Base-by-base conservation (phyloP, 2,797 vertebrate species). In the Champsocephalus esox region DNA sequence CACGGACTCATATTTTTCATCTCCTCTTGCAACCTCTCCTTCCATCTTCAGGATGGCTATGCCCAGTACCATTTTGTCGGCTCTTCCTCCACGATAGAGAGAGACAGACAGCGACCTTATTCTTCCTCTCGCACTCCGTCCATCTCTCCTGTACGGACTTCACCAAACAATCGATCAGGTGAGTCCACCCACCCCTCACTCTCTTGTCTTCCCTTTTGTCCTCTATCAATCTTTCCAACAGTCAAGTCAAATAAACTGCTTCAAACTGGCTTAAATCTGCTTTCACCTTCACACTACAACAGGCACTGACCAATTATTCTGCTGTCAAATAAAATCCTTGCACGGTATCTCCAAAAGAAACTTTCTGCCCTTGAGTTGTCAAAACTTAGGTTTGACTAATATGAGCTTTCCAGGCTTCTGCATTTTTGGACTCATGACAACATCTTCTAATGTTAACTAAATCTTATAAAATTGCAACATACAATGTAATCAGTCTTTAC, bases 131-230 rank as follows among this genome's bases (percentile, higher is more conserved):
- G 98, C 74, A 99, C 98, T 13, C 98, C 98, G 56, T 99, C 98
- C 90, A 97, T 99, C 94, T 99, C 98, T 85, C 98, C 98, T 0
- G 97, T 99, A 83, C 95, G 98, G 75, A 97, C 96, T 79, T 99
- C 98, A 54, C 98, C 98, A 17, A 99, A 99, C 95, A 99, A 99
- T 93, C 97, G 98, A 92, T 99, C 98, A 95, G 98, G 98, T 99
- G 94, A 96, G 95, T 79, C 38, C 5, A 10, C 16, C n/a, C 16
- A 5, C 24, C n/a, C 38, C 21, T 5, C 1, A 9, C 24, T 50
- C 21, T 21, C 21, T 21, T 28, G 50, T 62, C 45, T 52, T 14
- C 16, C n/a, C 17, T n/a, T 60, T 62, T 65, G 71, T 77, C 73
- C 67, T 80, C 67, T 57, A 75, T 87, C 62, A 74, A 67, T 85